These are phyloP conservation scores for Galeruca laticollis DNA, from an alignment of 2,888 invertebrate genomes.

Conservation along the genomic window DNA sequence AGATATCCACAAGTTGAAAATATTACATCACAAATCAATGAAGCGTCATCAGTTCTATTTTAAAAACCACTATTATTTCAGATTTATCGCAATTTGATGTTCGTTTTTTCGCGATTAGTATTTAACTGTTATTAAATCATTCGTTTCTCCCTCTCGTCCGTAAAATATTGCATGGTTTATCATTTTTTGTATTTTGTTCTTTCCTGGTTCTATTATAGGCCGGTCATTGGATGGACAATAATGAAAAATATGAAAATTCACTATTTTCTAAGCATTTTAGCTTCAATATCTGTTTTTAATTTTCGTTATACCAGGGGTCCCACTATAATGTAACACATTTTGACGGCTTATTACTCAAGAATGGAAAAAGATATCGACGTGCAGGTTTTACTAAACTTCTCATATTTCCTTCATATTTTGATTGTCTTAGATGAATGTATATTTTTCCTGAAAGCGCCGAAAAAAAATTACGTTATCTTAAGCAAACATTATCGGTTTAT, in stretches of 20 bases:
- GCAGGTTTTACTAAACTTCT: no score
- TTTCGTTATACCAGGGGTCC: no score
- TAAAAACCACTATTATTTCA: conserved; percentile 31
- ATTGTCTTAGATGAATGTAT: no score
- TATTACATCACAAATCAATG: background rate
- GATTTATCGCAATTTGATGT: conserved; percentile 32
- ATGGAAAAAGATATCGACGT: no score
- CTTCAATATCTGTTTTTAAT: no score
- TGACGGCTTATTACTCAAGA: no score
- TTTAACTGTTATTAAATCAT: conserved; percentile 41
- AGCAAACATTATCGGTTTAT: no score
- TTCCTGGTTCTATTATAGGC: background rate
- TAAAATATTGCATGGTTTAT: conserved; percentile 31
- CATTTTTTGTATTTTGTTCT: background rate
- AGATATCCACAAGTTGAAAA: background rate
- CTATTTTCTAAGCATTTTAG: background rate
- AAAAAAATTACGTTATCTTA: no score
- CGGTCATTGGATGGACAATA: background rate
- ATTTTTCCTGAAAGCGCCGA: no score
- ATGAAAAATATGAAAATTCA: background rate
- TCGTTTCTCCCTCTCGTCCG: conserved; percentile 34
- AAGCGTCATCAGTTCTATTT: background rate
- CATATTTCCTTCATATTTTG: no score
- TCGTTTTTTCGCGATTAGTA: conserved; percentile 38
- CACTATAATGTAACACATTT: no score